Evolutionary conservation across 2,797 vertebrate species (phyloP), one percentile per base, ranked within the genome.

Genomic region (Gymnopithys bicolor): DNA sequence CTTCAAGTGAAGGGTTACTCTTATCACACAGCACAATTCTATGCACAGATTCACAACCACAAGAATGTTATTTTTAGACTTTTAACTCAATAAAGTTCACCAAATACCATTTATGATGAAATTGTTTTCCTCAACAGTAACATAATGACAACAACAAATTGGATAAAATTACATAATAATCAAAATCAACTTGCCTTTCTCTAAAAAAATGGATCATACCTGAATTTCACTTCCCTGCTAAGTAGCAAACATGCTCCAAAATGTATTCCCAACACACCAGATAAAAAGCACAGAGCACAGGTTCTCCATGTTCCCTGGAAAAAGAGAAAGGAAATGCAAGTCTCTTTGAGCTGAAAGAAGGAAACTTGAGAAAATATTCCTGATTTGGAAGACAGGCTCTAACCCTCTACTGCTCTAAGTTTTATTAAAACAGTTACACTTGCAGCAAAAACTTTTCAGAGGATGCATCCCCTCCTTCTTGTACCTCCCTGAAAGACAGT

Each of bases 221-320:
- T 96, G 92, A 94, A 96, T 68, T 93, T 85, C 35, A 87, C 43
- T 68, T 88, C 53, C 52, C 59, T 78, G 55, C 79, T 95, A 96
- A 69, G 94, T 84, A 77, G 94, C 64, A 88, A 92, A 84, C 96
- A 97, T 96, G 51, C 62, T 95, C 82, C 70, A 78, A 94, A 95
- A 87, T 7, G 19, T 83, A 90, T 23, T 76, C 73, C 56, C 30
- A 59, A 52, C 23, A 64, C 22, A 2, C 67, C 64, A 90, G 85
- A 75, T 0, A 69, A 69, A 79, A 84, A 89, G 52, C 59, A 80
- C 74, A 74, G 59, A 78, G 48, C 35, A 92, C 67, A 49, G 37
- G 17, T 79, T 51, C 59, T 84, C 70, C 64, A 69, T 84, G 63
- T 87, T 46, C 9, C 56, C 91, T 96, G 49, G 18, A 78, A 78